Percentiles rank a stretch among this genome's conserved stretches.
Conservation (phyloP, 2,888 invertebrate genomes). For the Cosmopolites sordidus region DNA sequence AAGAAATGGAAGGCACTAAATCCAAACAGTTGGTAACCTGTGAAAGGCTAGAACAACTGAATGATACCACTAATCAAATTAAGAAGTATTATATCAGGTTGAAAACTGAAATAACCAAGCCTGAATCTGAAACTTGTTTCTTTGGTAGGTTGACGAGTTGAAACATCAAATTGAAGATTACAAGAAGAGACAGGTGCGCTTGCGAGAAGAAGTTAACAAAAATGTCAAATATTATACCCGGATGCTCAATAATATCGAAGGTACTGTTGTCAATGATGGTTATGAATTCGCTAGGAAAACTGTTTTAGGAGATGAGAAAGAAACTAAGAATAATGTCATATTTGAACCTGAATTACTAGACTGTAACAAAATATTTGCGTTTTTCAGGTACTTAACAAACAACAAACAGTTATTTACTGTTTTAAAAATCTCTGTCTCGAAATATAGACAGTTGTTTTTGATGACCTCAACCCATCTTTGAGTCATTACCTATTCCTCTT, state of each 20-base stretch:
- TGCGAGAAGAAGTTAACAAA: conserved; percentile 35
- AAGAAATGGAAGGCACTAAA: conserved; percentile 37
- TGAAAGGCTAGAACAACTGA: conserved; percentile 39
- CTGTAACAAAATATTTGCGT: too few relatives aligned
- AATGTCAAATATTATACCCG: conserved; percentile 35
- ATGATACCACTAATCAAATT: conserved; percentile 36
- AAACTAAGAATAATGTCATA: too few relatives aligned
- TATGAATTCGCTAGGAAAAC: conserved; percentile 31
- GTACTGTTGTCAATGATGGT: conserved; percentile 18
- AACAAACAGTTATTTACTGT: too few relatives aligned
- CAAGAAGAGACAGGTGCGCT: conserved; percentile 33
- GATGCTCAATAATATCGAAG: conserved; percentile 30
- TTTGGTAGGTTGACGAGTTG: conserved; percentile 31
- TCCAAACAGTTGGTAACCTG: conserved; percentile 32
- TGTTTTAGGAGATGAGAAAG: conserved; percentile 11
- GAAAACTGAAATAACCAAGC: conserved; percentile 32
- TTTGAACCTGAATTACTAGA: too few relatives aligned
- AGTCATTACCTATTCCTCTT: too few relatives aligned
- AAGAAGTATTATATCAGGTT: conserved; percentile 39
- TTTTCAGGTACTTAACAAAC: too few relatives aligned
- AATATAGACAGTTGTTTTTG: too few relatives aligned
- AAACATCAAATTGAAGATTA: conserved; percentile 41
- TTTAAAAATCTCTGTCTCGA: too few relatives aligned
- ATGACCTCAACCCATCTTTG: too few relatives aligned
- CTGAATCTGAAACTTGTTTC: conserved; percentile 34